Evolutionary conservation across 35 echinoderm and acorn worm species (phyloP).

Genomic region (Stichopus chloronotus): DNA sequence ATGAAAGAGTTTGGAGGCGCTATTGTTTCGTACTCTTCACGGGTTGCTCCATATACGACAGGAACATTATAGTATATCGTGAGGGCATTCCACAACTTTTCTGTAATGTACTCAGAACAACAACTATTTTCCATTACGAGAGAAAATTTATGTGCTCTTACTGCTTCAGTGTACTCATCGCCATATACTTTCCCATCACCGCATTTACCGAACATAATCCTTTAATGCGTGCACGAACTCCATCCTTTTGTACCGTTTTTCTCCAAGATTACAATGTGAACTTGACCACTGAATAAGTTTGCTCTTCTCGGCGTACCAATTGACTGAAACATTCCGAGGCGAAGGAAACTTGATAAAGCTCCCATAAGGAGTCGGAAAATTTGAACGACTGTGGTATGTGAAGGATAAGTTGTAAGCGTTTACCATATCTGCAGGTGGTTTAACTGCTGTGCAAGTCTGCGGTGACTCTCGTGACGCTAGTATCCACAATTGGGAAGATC

Average conservation of each 20-base stretch:
- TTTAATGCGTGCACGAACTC: slow-evolving; percentile 17
- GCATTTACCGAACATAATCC: slow-evolving; percentile 29
- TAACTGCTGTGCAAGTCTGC: not conserved
- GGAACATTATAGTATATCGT: slow-evolving; percentile 8
- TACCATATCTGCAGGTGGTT: not conserved
- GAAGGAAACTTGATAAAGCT: not conserved
- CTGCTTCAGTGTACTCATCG: not conserved
- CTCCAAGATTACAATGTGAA: not conserved
- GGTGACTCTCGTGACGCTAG: not conserved
- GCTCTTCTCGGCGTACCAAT: slow-evolving; percentile 41
- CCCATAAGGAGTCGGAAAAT: slow-evolving; percentile 38
- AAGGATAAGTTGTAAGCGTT: slow-evolving; percentile 15
- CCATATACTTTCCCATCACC: slow-evolving; percentile 15
- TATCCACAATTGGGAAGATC: not conserved
- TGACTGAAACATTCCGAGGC: not conserved
- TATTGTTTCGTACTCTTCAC: slow-evolving; percentile 57
- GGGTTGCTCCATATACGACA: slow-evolving; percentile 40
- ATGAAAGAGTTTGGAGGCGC: slow-evolving; percentile 42
- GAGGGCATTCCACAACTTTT: slow-evolving; percentile 51
- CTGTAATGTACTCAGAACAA: slow-evolving; percentile 53
- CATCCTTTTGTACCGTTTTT: not conserved
- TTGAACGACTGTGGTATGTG: slow-evolving; percentile 31
- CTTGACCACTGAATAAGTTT: slow-evolving; percentile 32
- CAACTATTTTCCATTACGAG: slow-evolving; percentile 53
- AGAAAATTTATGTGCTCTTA: slow-evolving; percentile 31